Percentiles rank a stretch among this genome's conserved stretches.
Evolutionary conservation across 2,797 vertebrate genomes (phyloP).

Genomic region (Octomys mimax): DNA sequence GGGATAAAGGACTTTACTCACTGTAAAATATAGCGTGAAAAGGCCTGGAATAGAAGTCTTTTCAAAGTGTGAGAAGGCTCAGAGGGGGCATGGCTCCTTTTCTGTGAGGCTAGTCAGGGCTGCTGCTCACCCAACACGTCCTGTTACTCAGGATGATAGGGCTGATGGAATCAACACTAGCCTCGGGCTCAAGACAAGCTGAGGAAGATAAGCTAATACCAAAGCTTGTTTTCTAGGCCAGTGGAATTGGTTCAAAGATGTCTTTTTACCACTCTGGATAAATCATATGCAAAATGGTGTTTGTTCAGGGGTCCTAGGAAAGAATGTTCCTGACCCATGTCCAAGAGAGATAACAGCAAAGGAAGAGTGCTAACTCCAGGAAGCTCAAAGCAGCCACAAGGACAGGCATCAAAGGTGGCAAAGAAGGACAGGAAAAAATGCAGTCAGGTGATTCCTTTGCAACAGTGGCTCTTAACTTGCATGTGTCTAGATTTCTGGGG

Average conservation of each 20-base stretch:
- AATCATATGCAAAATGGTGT: constrained; percentile 10
- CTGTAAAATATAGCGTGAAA: constrained; percentile 52
- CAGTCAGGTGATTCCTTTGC: background rate
- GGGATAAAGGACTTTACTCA: constrained; percentile 17
- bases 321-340: background rate
- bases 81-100: background rate
- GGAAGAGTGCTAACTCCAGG: background rate
- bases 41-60: background rate
- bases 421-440: background rate
- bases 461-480: background rate
- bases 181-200: background rate
- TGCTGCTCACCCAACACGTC: background rate
- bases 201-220: constrained; percentile 16
- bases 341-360: background rate
- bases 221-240: background rate
- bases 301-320: background rate
- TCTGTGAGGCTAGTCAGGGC: background rate
- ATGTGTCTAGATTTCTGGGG: background rate
- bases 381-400: background rate
- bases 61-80: background rate
- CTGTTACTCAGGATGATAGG: background rate
- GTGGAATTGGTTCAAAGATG: constrained; percentile 46
- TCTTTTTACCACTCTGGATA: background rate
- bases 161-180: background rate
- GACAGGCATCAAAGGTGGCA: background rate